Conservation (phyloP, 2,797 vertebrate species). For the Tangara arthus region DNA sequence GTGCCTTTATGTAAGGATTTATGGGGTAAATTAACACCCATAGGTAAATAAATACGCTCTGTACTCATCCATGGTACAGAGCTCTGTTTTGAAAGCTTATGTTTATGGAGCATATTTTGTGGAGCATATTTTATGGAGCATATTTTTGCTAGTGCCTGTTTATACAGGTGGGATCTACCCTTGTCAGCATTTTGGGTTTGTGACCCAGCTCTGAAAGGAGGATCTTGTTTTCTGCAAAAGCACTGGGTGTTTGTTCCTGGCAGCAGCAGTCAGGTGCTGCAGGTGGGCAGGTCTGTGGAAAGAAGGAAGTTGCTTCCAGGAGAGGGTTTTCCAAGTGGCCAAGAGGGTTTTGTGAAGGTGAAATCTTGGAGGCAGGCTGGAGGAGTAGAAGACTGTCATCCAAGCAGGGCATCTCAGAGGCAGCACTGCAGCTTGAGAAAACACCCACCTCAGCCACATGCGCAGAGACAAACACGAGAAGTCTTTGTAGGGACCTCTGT, state of each 20-base stretch:
- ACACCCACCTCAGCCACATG: not conserved
- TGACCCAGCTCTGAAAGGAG: constrained; percentile 2
- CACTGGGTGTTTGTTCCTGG: not conserved
- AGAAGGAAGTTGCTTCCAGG: not conserved
- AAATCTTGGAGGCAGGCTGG: not conserved
- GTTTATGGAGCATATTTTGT: constrained; percentile 18
- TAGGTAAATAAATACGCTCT: not conserved
- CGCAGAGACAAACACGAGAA: not conserved
- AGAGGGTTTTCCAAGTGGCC: not conserved
- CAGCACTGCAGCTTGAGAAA: not conserved
- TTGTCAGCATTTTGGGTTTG: not conserved
- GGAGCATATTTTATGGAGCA: not conserved
- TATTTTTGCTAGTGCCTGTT: constrained; percentile 37
- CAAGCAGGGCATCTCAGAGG: not conserved
- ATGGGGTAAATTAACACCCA: not conserved
- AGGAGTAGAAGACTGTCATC: not conserved
- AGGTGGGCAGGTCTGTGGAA: not conserved
- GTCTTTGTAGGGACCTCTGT: not conserved
- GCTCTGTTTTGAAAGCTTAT: constrained; percentile 8
- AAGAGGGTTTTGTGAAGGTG: not conserved
- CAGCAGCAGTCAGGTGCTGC: not conserved
- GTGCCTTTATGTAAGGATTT: constrained; percentile 4
- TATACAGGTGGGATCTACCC: constrained; percentile 40
- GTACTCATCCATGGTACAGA: not conserved
- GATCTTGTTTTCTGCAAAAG: not conserved